These are phyloP conservation scores for Macropodus opercularis DNA, from an alignment of 2,797 vertebrate species.

Conservation along the genomic window DNA sequence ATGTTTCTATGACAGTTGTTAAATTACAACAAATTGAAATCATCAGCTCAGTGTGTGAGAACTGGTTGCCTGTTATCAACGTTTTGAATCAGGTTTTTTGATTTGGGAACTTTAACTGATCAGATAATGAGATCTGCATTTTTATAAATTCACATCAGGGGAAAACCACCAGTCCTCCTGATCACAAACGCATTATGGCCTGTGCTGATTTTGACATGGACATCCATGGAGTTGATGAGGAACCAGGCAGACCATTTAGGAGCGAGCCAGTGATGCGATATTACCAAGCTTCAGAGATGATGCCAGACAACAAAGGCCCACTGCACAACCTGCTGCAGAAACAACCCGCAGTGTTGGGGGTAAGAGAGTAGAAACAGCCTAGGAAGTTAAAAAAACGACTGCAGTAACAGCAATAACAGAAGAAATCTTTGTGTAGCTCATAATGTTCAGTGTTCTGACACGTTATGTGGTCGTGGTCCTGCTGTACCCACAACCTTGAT, in stretches of 20 bases:
- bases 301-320: constrained; percentile 29
- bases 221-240: constrained; percentile 37
- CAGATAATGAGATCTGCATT: not conserved
- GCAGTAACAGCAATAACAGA: not conserved
- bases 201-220: constrained; percentile 63
- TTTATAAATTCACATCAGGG: not conserved
- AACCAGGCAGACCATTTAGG: accelerated
- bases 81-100: no score
- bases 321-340: constrained; percentile 69
- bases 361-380: constrained; percentile 47
- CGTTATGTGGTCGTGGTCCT: not conserved
- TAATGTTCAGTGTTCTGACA: not conserved
- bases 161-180: constrained; percentile 6
- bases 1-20: not conserved
- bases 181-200: constrained; percentile 69
- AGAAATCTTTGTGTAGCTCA: not conserved
- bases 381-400: not conserved
- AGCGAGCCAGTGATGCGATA: constrained; percentile 10
- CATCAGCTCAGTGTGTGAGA: not conserved
- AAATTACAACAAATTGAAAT: not conserved
- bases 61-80: no score
- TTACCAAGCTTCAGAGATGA: constrained; percentile 57
- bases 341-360: constrained; percentile 75
- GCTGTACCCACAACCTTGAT: no score
- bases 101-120: no score